Percentiles rank a stretch among this genome's conserved stretches.
phyloP scores from a whole-genome alignment of 1,140 invertebrate species.

The Drosophila nikananu region DNA sequence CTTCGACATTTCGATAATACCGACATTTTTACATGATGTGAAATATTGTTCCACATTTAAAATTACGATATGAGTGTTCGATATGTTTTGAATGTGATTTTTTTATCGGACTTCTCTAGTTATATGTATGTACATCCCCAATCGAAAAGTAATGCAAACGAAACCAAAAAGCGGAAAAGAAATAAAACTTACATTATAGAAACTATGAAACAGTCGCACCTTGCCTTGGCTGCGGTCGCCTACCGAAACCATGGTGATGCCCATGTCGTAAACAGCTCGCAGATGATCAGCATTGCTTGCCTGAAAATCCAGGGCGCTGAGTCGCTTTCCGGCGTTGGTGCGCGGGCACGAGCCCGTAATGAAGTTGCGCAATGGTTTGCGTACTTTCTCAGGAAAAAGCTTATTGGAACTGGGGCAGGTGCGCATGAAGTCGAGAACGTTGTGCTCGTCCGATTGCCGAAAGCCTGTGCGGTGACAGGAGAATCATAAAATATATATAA shows the following conservation, averaged over 20 bases:
- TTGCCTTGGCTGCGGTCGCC: slow-evolving; percentile 90
- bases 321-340: slow-evolving; percentile 86
- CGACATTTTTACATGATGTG: background rate
- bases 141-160: slow-evolving; percentile 14
- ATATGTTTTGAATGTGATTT: background rate
- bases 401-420: slow-evolving; percentile 95
- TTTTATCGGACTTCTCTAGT: too few species aligned
- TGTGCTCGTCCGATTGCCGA: slow-evolving; percentile 86
- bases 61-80: background rate
- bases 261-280: slow-evolving; percentile 95
- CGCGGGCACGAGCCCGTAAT: slow-evolving; percentile 93
- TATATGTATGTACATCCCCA: background rate
- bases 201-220: slow-evolving; percentile 95
- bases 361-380: slow-evolving; percentile 93
- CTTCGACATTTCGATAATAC: background rate
- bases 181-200: slow-evolving; percentile 90
- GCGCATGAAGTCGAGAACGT: slow-evolving; percentile 89
- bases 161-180: slow-evolving; percentile 52
- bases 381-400: slow-evolving; percentile 92
- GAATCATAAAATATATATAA: background rate
- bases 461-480: slow-evolving; percentile 55
- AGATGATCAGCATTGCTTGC: slow-evolving; percentile 96
- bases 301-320: slow-evolving; percentile 91
- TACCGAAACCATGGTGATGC: slow-evolving; percentile 95
- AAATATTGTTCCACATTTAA: background rate